Evolutionary conservation across 2,113 vertebrate species (phyloP), one percentile per base, ranked within the genome.

Genomic region (Coracopsis vasa): DNA sequence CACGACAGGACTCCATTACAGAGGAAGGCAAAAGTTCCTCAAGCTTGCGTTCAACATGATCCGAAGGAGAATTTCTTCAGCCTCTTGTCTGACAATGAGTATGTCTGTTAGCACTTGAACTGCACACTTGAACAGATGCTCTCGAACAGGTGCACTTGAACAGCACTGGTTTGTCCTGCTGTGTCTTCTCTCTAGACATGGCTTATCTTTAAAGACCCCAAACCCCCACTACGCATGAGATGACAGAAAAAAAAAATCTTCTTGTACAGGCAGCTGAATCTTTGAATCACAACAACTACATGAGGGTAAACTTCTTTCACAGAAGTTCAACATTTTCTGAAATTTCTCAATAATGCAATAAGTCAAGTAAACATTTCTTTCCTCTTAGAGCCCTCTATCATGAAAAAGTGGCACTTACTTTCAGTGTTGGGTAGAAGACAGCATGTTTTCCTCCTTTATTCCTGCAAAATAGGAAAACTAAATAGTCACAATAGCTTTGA

Each of bases 361-460:
- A 62, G 20, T 53, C 29, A 66, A 88, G 31, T 33, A 92, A 90
- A 83, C 4, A 58, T 20, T 23, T 56, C 47, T 29, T 48, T 80
- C 45, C 58, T 83, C 48, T 79, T 70, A 60, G 37, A 60, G 21
- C n/a, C 39, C 42, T 82, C 28, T 80, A 53, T 53, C 3, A 4
- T 70, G 69, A 72, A 39, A 53, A 97, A 70, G 31, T 35, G 53
- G 42, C 19, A 81, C 97, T 29, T 97, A 99, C 99, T 99, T 99
- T 99, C 78, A 99, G 91, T 10, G 99, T 98, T 4, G 99, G 99
- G 91, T 99, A 99, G 98, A 99, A 99, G 69, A 99, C 97, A 1
- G 98, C 94, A 84, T 99, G 99, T 82, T 98, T 99, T 25, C 98
- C 98, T 25, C 98, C 98, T 65, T 98, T 99, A 97, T 69, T 98